phyloP scores from a whole-genome alignment of 2,113 vertebrate species.

The Uropsilus gracilis region DNA sequence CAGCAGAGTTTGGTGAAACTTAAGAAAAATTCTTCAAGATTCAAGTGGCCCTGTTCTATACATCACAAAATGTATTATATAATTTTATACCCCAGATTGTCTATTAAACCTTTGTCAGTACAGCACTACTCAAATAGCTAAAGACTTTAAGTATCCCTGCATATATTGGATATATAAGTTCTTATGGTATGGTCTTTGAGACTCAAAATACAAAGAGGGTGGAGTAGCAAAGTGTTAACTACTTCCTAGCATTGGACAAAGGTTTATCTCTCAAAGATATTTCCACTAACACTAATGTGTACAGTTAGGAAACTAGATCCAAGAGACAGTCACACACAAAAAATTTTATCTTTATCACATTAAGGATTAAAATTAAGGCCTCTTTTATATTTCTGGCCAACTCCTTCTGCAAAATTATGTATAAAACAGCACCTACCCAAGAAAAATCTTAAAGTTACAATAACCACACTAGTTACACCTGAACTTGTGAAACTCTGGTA shows the following conservation, averaged over 20 bases:
- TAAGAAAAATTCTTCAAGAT: not conserved
- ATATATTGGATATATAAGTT: not conserved
- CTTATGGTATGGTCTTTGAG: not conserved
- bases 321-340: not conserved
- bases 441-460: not conserved
- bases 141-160: not conserved
- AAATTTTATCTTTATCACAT: not conserved
- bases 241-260: not conserved
- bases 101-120: not conserved
- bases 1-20: not conserved
- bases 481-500: not conserved
- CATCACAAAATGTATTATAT: not conserved
- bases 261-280: not conserved
- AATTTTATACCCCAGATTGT: not conserved
- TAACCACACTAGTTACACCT: not conserved
- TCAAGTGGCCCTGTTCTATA: not conserved
- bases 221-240: not conserved
- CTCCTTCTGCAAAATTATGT: not conserved
- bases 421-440: not conserved
- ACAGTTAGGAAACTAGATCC: not conserved
- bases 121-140: not conserved
- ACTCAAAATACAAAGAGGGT: not conserved
- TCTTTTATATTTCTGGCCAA: not conserved
- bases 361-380: not conserved
- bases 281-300: not conserved